Evolutionary conservation across 2,797 vertebrate species (phyloP).

Genomic region (Salarias fasciatus): DNA sequence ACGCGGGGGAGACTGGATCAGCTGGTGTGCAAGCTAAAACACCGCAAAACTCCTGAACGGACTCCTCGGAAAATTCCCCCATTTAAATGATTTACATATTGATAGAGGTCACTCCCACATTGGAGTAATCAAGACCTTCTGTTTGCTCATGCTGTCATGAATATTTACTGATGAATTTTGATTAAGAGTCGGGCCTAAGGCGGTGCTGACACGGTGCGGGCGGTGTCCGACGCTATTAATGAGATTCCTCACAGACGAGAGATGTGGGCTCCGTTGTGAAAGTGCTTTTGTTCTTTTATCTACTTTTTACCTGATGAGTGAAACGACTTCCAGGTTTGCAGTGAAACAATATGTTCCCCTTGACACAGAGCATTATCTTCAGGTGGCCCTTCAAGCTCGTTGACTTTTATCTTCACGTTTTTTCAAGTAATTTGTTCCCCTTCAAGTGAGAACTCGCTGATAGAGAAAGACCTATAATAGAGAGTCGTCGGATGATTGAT

Average conservation of each 20-base stretch:
- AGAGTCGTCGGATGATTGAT: constrained; percentile 32
- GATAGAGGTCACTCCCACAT: constrained; percentile 61
- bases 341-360: constrained; percentile 57
- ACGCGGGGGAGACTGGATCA: constrained; percentile 38
- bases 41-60: constrained; percentile 20
- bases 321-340: constrained; percentile 27
- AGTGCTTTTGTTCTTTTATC: constrained; percentile 36
- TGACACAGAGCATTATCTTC: constrained; percentile 59
- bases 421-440: constrained; percentile 10
- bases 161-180: constrained; percentile 66
- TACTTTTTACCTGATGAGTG: constrained; percentile 19
- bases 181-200: constrained; percentile 37
- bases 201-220: constrained; percentile 20
- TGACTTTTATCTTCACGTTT: constrained; percentile 61
- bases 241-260: constrained; percentile 32
- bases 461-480: constrained; percentile 20
- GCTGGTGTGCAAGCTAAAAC: constrained; percentile 27
- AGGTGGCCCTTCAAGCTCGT: constrained; percentile 55
- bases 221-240: constrained; percentile 28
- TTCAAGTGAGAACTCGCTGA: constrained; percentile 39
- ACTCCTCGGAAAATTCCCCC: constrained; percentile 38
- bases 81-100: constrained; percentile 72
- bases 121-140: constrained; percentile 63
- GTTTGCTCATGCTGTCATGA: constrained; percentile 61
- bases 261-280: constrained; percentile 3